Evolutionary conservation across 2,797 vertebrate species (phyloP).

Genomic region (Artibeus jamaicensis): DNA sequence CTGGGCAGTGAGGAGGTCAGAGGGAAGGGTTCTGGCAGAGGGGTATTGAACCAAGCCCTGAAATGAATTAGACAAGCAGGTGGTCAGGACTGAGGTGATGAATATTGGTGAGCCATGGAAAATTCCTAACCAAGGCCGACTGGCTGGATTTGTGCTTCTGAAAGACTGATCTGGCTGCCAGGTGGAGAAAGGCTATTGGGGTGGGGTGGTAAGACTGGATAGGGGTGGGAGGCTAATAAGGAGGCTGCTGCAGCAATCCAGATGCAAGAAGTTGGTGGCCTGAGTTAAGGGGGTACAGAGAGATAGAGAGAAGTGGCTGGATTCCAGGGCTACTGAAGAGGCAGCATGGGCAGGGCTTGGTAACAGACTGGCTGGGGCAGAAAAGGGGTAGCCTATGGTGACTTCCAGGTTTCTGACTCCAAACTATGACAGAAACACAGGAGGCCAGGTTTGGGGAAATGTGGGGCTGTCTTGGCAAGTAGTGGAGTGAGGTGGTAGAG

Average conservation of each 20-base stretch:
- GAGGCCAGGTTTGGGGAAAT: not conserved
- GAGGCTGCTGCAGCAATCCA: not conserved
- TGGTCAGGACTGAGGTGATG: not conserved
- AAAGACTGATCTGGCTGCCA: not conserved
- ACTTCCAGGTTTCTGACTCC: not conserved
- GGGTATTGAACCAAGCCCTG: not conserved
- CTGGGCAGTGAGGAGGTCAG: not conserved
- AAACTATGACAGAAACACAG: not conserved
- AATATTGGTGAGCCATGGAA: not conserved
- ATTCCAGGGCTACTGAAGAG: not conserved
- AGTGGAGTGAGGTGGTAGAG: not conserved
- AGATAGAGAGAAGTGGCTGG: not conserved
- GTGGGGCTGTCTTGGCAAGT: not conserved
- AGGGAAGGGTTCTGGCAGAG: not conserved
- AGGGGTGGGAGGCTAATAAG: not conserved
- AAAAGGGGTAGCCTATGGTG: not conserved
- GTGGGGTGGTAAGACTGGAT: not conserved
- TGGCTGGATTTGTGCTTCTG: not conserved
- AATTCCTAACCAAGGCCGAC: not conserved
- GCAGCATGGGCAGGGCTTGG: not conserved
- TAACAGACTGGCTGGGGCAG: not conserved
- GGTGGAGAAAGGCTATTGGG: not conserved
- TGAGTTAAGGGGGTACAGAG: not conserved
- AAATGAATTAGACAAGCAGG: not conserved
- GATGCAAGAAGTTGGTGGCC: not conserved